phyloP scores from a whole-genome alignment of 1,140 invertebrate species.

The Anastatus disparis region DNA sequence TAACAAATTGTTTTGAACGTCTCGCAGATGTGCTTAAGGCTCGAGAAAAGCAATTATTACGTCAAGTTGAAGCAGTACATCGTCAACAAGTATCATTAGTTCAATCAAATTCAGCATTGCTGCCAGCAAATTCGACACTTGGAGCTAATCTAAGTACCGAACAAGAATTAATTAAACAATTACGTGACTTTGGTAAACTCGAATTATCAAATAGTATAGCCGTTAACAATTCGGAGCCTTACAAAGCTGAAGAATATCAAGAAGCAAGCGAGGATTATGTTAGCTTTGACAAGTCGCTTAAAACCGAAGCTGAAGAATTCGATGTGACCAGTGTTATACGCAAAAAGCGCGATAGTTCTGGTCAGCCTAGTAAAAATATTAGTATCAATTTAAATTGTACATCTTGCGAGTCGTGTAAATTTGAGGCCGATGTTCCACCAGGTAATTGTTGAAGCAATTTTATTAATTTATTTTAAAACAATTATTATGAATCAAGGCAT shows the following conservation, averaged over 20 bases:
- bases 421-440: slow-evolving; percentile 42
- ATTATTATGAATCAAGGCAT: too few relatives aligned
- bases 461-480: too few relatives aligned
- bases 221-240: slow-evolving; percentile 59
- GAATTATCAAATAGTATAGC: slow-evolving; percentile 64
- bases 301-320: slow-evolving; percentile 45
- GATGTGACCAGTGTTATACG: slow-evolving; percentile 46
- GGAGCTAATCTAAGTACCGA: slow-evolving; percentile 57
- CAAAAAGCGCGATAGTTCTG: slow-evolving; percentile 11
- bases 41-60: slow-evolving; percentile 67
- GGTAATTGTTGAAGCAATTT: too few relatives aligned
- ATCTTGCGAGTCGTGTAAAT: slow-evolving; percentile 53
- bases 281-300: slow-evolving; percentile 67
- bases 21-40: slow-evolving; percentile 61
- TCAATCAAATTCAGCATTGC: slow-evolving; percentile 55
- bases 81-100: slow-evolving; percentile 62
- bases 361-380: slow-evolving; percentile 44
- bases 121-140: slow-evolving; percentile 52
- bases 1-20: slow-evolving; percentile 64
- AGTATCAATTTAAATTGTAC: slow-evolving; percentile 38
- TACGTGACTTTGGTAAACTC: slow-evolving; percentile 66
- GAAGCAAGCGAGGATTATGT: slow-evolving; percentile 64
- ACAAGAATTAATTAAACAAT: slow-evolving; percentile 59
- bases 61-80: slow-evolving; percentile 69
- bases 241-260: slow-evolving; percentile 62